A percentile compares a stretch with the other conserved stretches of the same genome.
These are phyloP conservation scores for Rafetus swinhoei DNA, from an alignment of 2,113 vertebrate species.

Conservation along the genomic window DNA sequence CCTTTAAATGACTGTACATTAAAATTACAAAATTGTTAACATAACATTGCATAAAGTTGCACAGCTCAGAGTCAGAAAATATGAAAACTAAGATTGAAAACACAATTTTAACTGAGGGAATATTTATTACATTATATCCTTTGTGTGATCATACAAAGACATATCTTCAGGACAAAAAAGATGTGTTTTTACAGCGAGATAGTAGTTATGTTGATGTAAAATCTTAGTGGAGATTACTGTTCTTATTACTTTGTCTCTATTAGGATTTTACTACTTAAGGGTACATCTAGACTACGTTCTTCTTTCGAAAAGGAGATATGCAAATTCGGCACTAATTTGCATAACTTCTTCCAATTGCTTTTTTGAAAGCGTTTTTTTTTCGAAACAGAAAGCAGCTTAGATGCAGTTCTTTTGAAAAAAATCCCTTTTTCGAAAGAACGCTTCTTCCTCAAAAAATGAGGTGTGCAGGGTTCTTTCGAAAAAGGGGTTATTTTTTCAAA, in stretches of 20 bases:
- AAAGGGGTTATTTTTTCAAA: too few species aligned
- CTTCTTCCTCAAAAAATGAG: too few species aligned
- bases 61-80: neutral
- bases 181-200: neutral
- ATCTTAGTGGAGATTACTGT: neutral
- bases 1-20: neutral
- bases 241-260: neutral
- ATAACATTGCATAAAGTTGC: neutral
- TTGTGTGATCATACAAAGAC: neutral
- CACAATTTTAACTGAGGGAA: neutral
- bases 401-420: too few species aligned
- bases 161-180: neutral
- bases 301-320: too few species aligned
- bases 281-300: too few species aligned
- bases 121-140: neutral
- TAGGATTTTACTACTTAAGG: neutral
- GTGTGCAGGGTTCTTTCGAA: too few species aligned
- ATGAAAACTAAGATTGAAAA: neutral
- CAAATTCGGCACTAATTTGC: too few species aligned
- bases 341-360: too few species aligned
- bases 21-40: neutral
- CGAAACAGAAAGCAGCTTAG: too few species aligned
- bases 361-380: too few species aligned
- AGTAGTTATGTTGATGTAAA: neutral
- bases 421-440: too few species aligned